Conservation (phyloP, 2,888 invertebrate species). For the Scrobipalpa costella region DNA sequence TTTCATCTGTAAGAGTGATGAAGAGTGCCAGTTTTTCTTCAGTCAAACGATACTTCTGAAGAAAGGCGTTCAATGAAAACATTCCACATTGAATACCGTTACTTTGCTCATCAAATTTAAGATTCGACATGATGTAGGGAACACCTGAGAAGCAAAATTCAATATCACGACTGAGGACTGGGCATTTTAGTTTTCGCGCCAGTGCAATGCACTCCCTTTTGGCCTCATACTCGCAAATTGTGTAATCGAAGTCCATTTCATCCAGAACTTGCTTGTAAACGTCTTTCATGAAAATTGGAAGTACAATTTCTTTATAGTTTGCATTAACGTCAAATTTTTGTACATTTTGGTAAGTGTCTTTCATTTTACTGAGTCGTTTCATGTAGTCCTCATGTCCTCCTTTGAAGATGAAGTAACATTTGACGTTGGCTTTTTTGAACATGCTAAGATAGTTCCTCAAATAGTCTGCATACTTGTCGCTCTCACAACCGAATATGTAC, state of each 20-base stretch:
- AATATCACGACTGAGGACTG: slow-evolving; percentile 47
- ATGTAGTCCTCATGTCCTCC: slow-evolving; percentile 40
- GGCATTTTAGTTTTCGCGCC: slow-evolving; percentile 46
- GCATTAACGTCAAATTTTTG: neutral
- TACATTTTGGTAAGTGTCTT: neutral
- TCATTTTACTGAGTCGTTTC: neutral
- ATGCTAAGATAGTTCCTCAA: slow-evolving; percentile 39
- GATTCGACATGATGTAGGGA: slow-evolving; percentile 42
- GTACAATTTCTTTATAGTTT: neutral
- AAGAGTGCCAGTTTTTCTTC: slow-evolving; percentile 43
- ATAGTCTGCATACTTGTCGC: slow-evolving; percentile 42
- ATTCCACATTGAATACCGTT: slow-evolving; percentile 36
- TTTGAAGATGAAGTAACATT: slow-evolving; percentile 50
- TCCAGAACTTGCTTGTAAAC: slow-evolving; percentile 44
- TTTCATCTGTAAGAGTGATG: slow-evolving; percentile 40
- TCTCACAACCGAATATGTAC: slow-evolving; percentile 45
- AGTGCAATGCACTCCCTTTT: slow-evolving; percentile 49
- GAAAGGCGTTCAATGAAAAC: slow-evolving; percentile 39
- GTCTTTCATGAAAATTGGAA: slow-evolving; percentile 43
- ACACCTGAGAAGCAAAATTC: slow-evolving; percentile 46
- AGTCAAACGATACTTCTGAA: slow-evolving; percentile 37
- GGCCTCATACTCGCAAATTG: slow-evolving; percentile 41
- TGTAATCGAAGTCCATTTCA: slow-evolving; percentile 45
- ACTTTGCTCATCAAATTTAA: slow-evolving; percentile 29
- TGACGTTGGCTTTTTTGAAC: slow-evolving; percentile 47